Base-by-base conservation (phyloP, 2,888 invertebrate genomes). In the Coenonympha arcania region DNA sequence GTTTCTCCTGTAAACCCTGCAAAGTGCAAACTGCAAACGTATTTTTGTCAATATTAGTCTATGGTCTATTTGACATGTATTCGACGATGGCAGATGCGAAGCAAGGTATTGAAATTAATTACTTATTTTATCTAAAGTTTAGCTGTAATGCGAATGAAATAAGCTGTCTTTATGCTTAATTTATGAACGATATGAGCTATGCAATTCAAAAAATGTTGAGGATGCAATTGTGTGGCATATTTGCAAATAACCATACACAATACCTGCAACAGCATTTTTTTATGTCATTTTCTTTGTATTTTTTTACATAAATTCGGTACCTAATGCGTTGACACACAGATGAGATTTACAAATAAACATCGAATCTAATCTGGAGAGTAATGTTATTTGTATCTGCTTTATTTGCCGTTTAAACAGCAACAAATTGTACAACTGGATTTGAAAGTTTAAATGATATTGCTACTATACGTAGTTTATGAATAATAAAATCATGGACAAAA, bases 31-130 rank as follows among this genome's bases (percentile, higher is more conserved):
- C n/a, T n/a, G n/a, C n/a, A n/a, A n/a, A n/a, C n/a, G n/a, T n/a
- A n/a, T n/a, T n/a, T n/a, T n/a, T n/a, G n/a, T n/a, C n/a, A n/a
- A n/a, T n/a, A n/a, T n/a, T 24, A 6, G 24, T 26, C 24, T 6
- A 26, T 26, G 24, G 24, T n/a, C n/a, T n/a, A n/a, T 26, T 26
- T 3, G 65, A 80, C 71, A 9, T n/a, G n/a, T n/a, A n/a, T 26
- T 26, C 9, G 65, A 80, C 71, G 76, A 85, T 85, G 85, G 85
- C 84, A 85, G 85, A 85, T 79, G 81, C 83, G 58, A 85, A 82
- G 82, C 85, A 83, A 82, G 84, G 85, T 84, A 76, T 4, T 5
- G 13, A 44, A 15, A 3, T 16, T 20, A 43, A 16, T 24, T 44
- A 34, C 1, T 22, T 15, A 24, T 39, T 22, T 16, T 16, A 59